Base-by-base conservation (phyloP, 2,888 invertebrate genomes). In the Drosophila testacea region DNA sequence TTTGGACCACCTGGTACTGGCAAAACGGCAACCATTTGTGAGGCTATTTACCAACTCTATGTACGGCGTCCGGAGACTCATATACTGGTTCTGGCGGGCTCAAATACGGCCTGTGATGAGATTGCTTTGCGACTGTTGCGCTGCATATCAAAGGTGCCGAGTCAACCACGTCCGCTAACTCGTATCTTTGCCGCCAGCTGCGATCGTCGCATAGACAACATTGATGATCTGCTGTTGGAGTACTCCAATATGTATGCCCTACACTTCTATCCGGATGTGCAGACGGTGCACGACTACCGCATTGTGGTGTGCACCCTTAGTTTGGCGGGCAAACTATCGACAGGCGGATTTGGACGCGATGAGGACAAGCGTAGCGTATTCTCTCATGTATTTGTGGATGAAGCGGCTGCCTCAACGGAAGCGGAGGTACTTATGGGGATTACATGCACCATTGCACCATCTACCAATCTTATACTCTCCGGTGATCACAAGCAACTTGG, bases 401-500 rank as follows among this genome's bases (percentile, higher is more conserved):
- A 96, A 93, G 95, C 95, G 13, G 96, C 96, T 0, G 96, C 96
- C 85, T 94, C 95, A 0, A 94, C 94, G 5, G 96, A 96, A 92
- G 94, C 95, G 0, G 96, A 96, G 90, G 93, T 94, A n/a, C 87
- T 95, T 46, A 94, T 95, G 81, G 94, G 95, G 9, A 91, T 94
- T 50, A 93, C 92, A 36, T 91, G 90, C 51, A 83, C 92, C 34
- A 81, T 92, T 32, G 88, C 90, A 32, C 82, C 73, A 22, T 74
- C 76, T 0, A 93, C 90, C 66, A 94, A 94, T 91, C 87, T 96
- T 11, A 93, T 96, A 16, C 89, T 96, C 60, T 94, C 95, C 22
- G 96, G 96, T 2, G 96, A 96, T 93, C 96, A 95, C 1, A 93
- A 94, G 75, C 96, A 96, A 90, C 92, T 96, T 44, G 96, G 96